Conservation (phyloP, 2,113 vertebrate species). For the Hystrix cristata region DNA sequence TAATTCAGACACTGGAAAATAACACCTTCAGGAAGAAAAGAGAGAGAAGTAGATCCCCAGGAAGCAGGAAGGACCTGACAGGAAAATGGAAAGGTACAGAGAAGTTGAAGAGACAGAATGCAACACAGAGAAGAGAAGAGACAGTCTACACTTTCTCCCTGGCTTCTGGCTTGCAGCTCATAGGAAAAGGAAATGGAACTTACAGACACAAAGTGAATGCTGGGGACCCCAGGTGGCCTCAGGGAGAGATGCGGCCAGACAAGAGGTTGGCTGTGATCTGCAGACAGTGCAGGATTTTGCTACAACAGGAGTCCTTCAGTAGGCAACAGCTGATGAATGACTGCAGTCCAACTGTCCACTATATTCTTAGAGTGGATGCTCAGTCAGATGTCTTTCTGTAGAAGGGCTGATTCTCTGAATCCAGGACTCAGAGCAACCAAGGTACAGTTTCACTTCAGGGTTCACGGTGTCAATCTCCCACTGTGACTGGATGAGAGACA, state of each 20-base stretch:
- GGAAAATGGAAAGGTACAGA: background rate
- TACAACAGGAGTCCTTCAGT: background rate
- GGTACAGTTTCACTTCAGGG: background rate
- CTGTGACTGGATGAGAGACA: background rate
- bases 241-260: background rate
- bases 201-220: background rate
- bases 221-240: background rate
- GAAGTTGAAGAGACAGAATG: background rate
- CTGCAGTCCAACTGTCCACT: background rate
- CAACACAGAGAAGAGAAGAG: background rate
- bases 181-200: background rate
- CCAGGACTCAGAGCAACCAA: background rate
- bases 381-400: background rate
- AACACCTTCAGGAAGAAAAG: background rate
- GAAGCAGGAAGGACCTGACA: background rate
- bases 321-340: too few species aligned
- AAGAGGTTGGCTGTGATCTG: background rate
- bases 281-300: background rate
- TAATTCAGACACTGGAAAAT: background rate
- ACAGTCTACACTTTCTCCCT: background rate
- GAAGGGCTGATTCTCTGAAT: background rate
- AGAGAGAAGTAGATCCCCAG: background rate
- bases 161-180: background rate
- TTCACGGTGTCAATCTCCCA: background rate
- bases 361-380: background rate